phyloP scores from a whole-genome alignment of 2,888 invertebrate genomes.

The Pinctada fucata region DNA sequence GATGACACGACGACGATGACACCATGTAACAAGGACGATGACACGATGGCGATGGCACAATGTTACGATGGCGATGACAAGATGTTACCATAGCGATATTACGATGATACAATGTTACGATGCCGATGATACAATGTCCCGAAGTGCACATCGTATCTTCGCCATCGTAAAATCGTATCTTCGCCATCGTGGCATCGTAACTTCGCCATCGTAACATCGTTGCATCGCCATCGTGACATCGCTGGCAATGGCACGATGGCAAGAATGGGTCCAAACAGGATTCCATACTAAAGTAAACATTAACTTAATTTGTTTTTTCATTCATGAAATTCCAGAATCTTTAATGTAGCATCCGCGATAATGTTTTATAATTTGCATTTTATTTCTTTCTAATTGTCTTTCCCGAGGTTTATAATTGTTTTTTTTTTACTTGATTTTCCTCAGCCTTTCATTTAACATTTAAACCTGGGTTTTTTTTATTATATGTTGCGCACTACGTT shows the following conservation, averaged over 20 bases:
- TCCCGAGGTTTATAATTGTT: no score
- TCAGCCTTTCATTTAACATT: no score
- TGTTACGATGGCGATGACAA: neutral
- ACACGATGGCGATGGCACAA: neutral
- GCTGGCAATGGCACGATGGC: neutral
- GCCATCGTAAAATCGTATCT: neutral
- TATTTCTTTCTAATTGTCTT: no score
- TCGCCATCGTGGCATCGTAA: neutral
- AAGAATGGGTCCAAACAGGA: neutral
- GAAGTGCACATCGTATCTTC: neutral
- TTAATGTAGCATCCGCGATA: no score
- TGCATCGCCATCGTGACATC: neutral
- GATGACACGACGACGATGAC: neutral
- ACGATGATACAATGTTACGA: neutral
- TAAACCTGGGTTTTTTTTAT: no score
- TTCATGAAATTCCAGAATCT: no score
- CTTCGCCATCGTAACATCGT: neutral
- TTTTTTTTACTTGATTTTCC: no score
- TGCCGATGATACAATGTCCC: neutral
- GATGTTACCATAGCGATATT: neutral
- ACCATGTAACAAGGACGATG: neutral
- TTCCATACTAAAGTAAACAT: neutral
- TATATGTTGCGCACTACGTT: no score
- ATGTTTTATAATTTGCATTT: no score
- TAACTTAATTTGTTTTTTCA: no score